Evolutionary conservation across 2,888 invertebrate genomes (phyloP).

Genomic region (Drosophila austrosaltans): DNA sequence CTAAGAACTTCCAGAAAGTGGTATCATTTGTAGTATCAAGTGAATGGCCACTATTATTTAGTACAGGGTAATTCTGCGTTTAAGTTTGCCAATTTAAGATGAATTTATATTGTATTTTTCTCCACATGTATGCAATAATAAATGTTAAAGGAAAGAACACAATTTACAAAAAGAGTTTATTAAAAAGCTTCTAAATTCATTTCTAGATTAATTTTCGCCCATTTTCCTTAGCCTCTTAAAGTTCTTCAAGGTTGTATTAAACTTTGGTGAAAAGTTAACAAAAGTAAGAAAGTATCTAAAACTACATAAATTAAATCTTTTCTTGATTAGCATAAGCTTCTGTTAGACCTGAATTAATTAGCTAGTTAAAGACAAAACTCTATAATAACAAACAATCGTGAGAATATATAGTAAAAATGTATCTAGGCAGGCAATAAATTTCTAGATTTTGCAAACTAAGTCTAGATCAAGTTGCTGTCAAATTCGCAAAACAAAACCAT

Average conservation of each 20-base stretch:
- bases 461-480: neutral
- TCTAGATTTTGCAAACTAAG: no score
- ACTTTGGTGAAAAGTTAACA: neutral
- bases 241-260: neutral
- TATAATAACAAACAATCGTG: no score
- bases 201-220: slow-evolving; percentile 18
- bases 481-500: slow-evolving; percentile 3
- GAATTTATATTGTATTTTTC: no score
- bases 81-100: no score
- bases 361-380: no score
- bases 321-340: no score
- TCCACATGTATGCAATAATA: neutral
- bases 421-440: neutral
- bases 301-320: no score
- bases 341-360: no score
- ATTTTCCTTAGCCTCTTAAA: neutral
- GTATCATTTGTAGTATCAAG: no score
- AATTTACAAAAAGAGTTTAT: neutral
- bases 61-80: no score
- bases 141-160: neutral
- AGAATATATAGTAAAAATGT: neutral
- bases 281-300: neutral
- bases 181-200: neutral
- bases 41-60: no score
- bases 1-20: no score